Evolutionary conservation across 2,113 vertebrate genomes (phyloP).

Genomic region (Colistium nudipinnis): DNA sequence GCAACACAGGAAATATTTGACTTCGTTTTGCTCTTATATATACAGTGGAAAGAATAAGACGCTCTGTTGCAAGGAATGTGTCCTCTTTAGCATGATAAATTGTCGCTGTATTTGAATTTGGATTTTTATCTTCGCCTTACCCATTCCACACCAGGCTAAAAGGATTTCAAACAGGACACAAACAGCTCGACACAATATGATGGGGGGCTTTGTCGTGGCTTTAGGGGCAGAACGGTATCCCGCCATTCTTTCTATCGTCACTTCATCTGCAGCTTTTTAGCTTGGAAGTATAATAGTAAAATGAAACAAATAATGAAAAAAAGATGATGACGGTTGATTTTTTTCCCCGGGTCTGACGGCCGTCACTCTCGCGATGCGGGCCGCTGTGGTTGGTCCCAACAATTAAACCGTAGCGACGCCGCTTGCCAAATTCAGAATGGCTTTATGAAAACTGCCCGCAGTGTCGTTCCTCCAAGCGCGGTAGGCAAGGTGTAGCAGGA

Average conservation of each 20-base stretch:
- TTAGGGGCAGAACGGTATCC: not conserved
- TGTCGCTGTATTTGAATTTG: too few relatives aligned
- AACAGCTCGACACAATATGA: too few relatives aligned
- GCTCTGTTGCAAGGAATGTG: too few relatives aligned
- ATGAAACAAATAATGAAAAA: not conserved
- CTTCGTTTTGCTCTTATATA: not conserved
- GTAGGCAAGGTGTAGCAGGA: slow-evolving; percentile 54
- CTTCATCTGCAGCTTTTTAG: not conserved
- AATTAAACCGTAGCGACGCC: slow-evolving; percentile 25
- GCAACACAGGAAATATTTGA: not conserved
- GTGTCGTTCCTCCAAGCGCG: not conserved
- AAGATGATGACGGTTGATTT: too few relatives aligned
- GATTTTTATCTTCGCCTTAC: too few relatives aligned
- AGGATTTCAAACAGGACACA: too few relatives aligned
- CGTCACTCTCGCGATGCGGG: not conserved
- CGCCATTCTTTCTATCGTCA: not conserved
- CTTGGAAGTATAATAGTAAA: not conserved
- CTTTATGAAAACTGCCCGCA: slow-evolving; percentile 24
- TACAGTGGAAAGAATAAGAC: too few relatives aligned
- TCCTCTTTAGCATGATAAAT: too few relatives aligned
- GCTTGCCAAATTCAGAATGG: slow-evolving; percentile 17
- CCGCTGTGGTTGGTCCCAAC: not conserved
- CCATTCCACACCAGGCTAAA: too few relatives aligned
- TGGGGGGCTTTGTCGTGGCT: too few relatives aligned
- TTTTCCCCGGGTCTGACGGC: not conserved